Conservation (phyloP, 2,113 vertebrate species). For the Amia ocellicauda region DNA sequence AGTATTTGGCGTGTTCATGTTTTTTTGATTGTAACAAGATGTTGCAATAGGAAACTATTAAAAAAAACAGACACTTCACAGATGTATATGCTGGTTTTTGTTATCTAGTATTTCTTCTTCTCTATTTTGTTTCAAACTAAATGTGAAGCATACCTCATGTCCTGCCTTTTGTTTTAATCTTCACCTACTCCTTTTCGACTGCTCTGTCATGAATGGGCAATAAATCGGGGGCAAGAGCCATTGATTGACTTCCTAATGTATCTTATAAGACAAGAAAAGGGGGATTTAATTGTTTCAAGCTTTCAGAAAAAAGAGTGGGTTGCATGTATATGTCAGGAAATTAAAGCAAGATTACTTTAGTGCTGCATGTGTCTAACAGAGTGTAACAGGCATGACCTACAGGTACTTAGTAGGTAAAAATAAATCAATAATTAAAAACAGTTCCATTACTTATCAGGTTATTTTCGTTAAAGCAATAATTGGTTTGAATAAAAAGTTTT, state of each 20-base stretch:
- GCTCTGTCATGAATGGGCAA: slow-evolving; percentile 10
- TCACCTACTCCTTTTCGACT: no score
- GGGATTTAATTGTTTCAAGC: slow-evolving; percentile 32
- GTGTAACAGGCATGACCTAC: background rate
- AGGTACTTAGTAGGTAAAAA: background rate
- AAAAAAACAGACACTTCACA: no score
- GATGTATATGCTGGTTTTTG: no score
- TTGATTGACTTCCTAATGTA: slow-evolving; percentile 35
- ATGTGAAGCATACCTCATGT: no score
- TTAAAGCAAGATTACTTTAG: background rate
- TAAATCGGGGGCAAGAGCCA: slow-evolving; percentile 14
- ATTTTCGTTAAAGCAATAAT: slow-evolving; percentile 2
- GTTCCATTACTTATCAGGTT: slow-evolving; percentile 16
- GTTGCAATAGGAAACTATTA: no score
- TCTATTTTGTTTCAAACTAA: no score
- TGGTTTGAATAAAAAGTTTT: no score
- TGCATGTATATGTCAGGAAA: background rate
- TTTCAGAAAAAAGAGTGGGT: background rate
- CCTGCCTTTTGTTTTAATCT: no score
- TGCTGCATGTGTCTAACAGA: background rate
- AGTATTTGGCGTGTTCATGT: no score
- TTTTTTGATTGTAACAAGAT: no score
- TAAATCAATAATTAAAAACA: background rate
- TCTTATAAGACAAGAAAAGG: slow-evolving; percentile 27
- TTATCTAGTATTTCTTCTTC: no score